phyloP scores from a whole-genome alignment of 1,140 invertebrate species.

The Glomeris maerens region DNA sequence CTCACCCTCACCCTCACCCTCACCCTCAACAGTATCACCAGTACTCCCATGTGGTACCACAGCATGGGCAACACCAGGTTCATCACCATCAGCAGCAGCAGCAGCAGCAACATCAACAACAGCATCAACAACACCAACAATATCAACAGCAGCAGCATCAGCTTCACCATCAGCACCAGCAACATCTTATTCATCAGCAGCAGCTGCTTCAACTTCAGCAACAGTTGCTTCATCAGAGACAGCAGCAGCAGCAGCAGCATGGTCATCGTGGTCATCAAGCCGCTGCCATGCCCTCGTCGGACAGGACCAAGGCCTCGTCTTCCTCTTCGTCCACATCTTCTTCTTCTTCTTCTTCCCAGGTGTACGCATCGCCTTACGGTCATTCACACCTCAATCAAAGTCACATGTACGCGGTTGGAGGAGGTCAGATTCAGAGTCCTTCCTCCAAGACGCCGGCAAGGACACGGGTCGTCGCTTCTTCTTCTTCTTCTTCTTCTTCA shows the following conservation, averaged over 20 bases:
- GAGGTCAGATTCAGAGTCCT: too few species aligned
- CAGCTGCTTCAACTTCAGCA: neutral
- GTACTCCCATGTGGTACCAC: neutral
- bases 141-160: neutral
- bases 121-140: neutral
- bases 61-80: neutral
- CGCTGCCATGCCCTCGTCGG: neutral
- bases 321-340: neutral
- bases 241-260: neutral
- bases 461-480: neutral
- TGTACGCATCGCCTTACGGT: too few species aligned
- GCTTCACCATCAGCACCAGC: neutral
- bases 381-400: too few species aligned
- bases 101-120: neutral
- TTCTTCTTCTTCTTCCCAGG: conserved; percentile 7
- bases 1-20: neutral
- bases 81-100: neutral
- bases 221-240: neutral
- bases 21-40: neutral
- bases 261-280: neutral
- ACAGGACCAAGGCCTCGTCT: neutral
- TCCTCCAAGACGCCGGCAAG: too few species aligned
- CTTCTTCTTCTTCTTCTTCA: conserved; percentile 8
- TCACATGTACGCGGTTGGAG: too few species aligned
- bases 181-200: neutral